These are phyloP conservation scores for Muntiacus muntjak DNA, from an alignment of 2,113 vertebrate genomes.

Conservation along the genomic window DNA sequence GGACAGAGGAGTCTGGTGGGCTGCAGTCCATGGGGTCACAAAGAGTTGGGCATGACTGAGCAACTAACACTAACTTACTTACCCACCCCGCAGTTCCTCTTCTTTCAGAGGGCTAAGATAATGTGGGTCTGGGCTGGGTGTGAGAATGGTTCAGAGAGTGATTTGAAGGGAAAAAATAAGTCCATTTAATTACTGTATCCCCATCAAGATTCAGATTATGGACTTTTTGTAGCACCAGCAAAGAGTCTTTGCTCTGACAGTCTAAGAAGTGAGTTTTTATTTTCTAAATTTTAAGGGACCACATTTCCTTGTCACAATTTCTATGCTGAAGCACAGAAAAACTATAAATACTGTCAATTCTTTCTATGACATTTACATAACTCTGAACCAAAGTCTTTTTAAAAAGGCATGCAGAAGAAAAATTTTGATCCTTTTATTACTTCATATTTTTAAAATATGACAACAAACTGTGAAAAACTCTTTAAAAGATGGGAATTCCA, in stretches of 20 bases:
- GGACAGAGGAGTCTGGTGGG: background rate
- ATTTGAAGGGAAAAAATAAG: background rate
- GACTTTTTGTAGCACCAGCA: background rate
- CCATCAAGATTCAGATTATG: background rate
- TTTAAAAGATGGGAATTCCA: background rate
- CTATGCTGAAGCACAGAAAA: background rate
- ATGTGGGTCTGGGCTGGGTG: rapidly evolving
- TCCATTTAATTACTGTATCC: background rate
- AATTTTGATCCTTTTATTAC: background rate
- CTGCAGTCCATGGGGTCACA: background rate
- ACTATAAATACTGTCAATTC: background rate
- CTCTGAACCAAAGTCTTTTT: background rate
- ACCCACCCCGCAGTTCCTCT: background rate
- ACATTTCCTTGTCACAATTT: background rate
- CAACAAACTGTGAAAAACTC: background rate
- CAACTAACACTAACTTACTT: background rate
- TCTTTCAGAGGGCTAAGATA: background rate
- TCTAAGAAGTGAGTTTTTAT: background rate
- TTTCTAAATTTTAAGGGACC: background rate
- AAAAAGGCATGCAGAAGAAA: background rate
- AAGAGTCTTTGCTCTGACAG: background rate
- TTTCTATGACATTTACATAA: background rate
- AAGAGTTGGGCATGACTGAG: background rate
- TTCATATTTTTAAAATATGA: background rate
- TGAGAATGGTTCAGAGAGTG: background rate